These are phyloP conservation scores for Scaptodrosophila latifasciaeformis DNA, from an alignment of 2,888 invertebrate species.

Conservation along the genomic window DNA sequence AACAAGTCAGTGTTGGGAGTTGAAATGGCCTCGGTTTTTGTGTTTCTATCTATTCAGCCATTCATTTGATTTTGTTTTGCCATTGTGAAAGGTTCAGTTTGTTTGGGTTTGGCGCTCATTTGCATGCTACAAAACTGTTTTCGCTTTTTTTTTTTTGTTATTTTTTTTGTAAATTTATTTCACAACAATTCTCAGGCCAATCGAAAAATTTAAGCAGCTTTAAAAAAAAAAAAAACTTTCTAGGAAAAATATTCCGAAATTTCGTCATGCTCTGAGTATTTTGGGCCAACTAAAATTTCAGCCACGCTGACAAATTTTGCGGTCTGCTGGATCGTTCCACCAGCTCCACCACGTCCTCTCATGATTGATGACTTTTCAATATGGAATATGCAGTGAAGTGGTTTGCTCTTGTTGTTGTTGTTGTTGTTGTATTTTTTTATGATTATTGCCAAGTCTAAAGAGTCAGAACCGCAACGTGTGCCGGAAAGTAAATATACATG, in stretches of 20 bases:
- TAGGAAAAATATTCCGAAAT: too few species aligned
- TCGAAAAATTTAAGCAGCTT: too few species aligned
- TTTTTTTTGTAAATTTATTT: too few species aligned
- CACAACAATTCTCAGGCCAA: too few species aligned
- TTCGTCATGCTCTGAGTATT: slow-evolving; percentile 33
- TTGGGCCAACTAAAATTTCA: slow-evolving; percentile 27
- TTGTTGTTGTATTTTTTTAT: too few species aligned
- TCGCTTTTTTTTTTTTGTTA: too few species aligned
- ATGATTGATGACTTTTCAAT: slow-evolving; percentile 67
- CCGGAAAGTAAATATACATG: slow-evolving; percentile 53
- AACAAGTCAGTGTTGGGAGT: not conserved
- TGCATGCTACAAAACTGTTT: not conserved
- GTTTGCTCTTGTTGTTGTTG: not conserved
- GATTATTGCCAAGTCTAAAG: not conserved
- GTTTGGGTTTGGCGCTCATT: slow-evolving; percentile 23
- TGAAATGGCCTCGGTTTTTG: slow-evolving; percentile 30
- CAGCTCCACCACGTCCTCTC: slow-evolving; percentile 10
- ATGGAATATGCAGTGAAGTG: slow-evolving; percentile 12
- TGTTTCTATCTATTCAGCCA: slow-evolving; percentile 59
- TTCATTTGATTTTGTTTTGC: slow-evolving; percentile 41
- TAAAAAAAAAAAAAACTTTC: too few species aligned
- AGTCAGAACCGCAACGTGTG: slow-evolving; percentile 41
- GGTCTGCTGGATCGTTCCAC: slow-evolving; percentile 49
- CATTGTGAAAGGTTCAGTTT: too few species aligned
- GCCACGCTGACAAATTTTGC: slow-evolving; percentile 60